Conservation (phyloP, 1,140 invertebrate species). For the Tyrophagus putrescentiae region DNA sequence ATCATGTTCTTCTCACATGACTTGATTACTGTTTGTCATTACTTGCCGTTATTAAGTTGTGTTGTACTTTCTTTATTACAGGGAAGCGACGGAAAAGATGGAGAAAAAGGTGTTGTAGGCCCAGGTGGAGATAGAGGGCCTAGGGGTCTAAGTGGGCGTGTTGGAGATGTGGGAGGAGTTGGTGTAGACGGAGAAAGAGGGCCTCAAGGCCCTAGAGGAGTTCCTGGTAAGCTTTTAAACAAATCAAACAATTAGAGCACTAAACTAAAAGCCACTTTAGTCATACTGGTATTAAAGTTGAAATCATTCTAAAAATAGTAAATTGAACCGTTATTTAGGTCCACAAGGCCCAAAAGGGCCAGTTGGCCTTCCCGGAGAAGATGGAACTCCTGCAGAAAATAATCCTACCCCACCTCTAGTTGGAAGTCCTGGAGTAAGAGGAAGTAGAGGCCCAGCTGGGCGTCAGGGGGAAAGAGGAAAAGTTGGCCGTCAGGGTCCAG, state of each 20-base stretch:
- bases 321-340: constrained; percentile 4
- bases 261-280: not conserved
- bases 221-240: not conserved
- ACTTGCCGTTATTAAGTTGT: too few relatives aligned
- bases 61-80: too few relatives aligned
- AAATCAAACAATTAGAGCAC: not conserved
- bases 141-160: constrained; percentile 26
- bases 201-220: constrained; percentile 17
- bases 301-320: not conserved
- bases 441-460: too few relatives aligned
- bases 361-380: too few relatives aligned
- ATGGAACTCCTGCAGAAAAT: too few relatives aligned
- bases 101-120: constrained; percentile 11
- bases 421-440: too few relatives aligned
- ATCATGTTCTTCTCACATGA: too few relatives aligned
- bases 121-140: constrained; percentile 12
- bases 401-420: too few relatives aligned
- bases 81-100: constrained; percentile 20
- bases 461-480: not conserved
- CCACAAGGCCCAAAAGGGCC: not conserved
- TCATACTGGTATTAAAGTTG: not conserved
- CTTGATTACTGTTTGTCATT: too few relatives aligned
- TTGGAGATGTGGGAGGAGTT: constrained; percentile 45
- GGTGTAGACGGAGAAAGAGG: constrained; percentile 40
- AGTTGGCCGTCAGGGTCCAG: not conserved